phyloP scores from a whole-genome alignment of 2,113 vertebrate genomes.

The Perognathus longimembris region DNA sequence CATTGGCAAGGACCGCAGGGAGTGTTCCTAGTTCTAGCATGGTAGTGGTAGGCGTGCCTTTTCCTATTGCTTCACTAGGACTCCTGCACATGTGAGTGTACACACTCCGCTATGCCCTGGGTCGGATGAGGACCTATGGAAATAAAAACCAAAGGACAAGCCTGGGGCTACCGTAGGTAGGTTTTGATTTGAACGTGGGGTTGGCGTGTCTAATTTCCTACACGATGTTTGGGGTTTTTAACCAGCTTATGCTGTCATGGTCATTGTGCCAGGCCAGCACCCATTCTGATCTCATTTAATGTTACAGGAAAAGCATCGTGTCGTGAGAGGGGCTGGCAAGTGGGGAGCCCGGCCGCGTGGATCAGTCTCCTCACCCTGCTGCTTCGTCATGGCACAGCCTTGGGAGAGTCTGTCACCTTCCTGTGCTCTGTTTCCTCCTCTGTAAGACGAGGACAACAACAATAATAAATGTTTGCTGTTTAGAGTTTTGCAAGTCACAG shows the following conservation, averaged over 20 bases:
- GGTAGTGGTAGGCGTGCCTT: neutral
- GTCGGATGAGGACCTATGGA: neutral
- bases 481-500: neutral
- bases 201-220: neutral
- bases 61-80: neutral
- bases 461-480: neutral
- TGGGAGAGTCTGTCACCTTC: neutral
- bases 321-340: neutral
- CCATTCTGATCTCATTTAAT: neutral
- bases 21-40: neutral
- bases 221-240: neutral
- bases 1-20: conserved; percentile 31
- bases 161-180: neutral
- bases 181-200: neutral
- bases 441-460: neutral
- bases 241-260: neutral
- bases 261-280: neutral
- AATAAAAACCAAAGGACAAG: neutral
- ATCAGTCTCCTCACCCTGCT: neutral
- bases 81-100: neutral
- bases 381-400: neutral
- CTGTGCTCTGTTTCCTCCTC: conserved; percentile 26
- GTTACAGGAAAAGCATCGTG: neutral
- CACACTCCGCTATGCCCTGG: neutral
- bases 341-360: neutral